These are phyloP conservation scores for Tokudaia muenninki DNA, from an alignment of 2,797 vertebrate species.

Conservation along the genomic window DNA sequence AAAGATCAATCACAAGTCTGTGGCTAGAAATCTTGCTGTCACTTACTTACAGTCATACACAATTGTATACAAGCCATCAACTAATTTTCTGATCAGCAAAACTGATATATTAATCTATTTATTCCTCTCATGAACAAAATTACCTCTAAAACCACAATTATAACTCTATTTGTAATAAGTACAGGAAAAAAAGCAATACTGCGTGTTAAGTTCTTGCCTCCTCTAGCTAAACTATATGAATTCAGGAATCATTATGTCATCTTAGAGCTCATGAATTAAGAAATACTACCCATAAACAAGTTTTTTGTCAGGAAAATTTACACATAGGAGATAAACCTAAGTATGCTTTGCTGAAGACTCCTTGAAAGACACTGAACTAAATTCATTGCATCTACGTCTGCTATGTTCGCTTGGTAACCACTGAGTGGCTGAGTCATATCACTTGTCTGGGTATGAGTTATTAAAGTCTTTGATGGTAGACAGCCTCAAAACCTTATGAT, in stretches of 20 bases:
- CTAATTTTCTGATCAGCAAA: conserved; percentile 11
- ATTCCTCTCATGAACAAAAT: not conserved
- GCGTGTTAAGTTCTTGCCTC: not conserved
- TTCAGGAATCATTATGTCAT: not conserved
- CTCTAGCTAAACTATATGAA: not conserved
- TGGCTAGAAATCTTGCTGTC: not conserved
- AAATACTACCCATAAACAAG: not conserved
- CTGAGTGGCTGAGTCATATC: conserved; percentile 55
- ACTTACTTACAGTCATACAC: not conserved
- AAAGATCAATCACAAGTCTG: not conserved
- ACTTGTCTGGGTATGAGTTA: conserved; percentile 59
- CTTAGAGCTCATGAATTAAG: not conserved
- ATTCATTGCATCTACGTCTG: conserved; percentile 60
- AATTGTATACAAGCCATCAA: not conserved
- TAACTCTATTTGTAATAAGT: not conserved
- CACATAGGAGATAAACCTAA: not conserved
- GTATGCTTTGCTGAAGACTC: conserved; percentile 10
- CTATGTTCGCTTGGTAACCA: conserved; percentile 44
- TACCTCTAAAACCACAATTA: not conserved
- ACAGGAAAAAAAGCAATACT: not conserved
- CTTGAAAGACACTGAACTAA: conserved; percentile 44
- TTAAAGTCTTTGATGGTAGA: conserved; percentile 80
- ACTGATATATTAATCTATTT: not conserved
- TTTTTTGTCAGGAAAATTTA: conserved; percentile 39
- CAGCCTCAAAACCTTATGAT: conserved; percentile 61